Evolutionary conservation across 2,113 vertebrate species (phyloP).

Genomic region (Archocentrus centrarchus): DNA sequence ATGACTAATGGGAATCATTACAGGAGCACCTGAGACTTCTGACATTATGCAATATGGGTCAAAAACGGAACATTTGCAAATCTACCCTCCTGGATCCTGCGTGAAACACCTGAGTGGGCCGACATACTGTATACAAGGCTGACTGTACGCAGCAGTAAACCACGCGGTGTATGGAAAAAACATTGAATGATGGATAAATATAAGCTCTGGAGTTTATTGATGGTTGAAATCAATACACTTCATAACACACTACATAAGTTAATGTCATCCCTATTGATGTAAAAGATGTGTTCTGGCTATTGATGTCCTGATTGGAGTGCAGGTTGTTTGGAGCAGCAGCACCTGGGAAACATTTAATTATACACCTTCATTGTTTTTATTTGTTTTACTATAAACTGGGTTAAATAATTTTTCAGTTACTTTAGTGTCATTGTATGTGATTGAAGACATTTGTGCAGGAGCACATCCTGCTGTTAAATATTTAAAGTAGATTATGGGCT

Average conservation of each 20-base stretch:
- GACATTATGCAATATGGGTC: not conserved
- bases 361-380: not conserved
- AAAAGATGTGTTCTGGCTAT: not conserved
- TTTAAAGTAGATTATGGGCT: not conserved
- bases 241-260: no score
- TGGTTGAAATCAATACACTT: not conserved
- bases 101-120: not conserved
- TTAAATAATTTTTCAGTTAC: no score
- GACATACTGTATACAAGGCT: not conserved
- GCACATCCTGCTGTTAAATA: not conserved
- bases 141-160: not conserved
- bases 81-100: not conserved
- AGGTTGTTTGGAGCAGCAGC: not conserved
- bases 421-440: not conserved
- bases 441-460: not conserved
- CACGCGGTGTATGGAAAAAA: not conserved
- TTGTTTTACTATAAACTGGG: no score
- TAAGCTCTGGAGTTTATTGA: not conserved
- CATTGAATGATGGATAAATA: conserved; percentile 4
- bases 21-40: conserved; percentile 38
- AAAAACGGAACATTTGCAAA: conserved; percentile 9
- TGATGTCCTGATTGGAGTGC: not conserved
- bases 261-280: not conserved
- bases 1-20: conserved; percentile 50
- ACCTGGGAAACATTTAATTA: not conserved